Base-by-base conservation (phyloP, 2,797 vertebrate genomes). In the Siniperca scherzeri region DNA sequence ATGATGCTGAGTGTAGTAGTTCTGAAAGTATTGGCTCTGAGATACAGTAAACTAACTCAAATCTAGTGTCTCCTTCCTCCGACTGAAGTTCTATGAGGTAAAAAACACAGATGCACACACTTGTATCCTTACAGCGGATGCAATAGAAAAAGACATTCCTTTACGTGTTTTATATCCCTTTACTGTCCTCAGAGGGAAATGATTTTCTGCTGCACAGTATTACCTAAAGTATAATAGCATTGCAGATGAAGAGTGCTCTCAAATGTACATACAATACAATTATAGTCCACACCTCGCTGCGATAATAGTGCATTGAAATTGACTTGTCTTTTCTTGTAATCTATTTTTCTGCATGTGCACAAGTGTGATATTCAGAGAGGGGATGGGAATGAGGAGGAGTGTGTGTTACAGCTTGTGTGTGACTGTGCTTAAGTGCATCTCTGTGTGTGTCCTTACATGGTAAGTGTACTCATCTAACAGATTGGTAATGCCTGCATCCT, bases 271-370 rank as follows among this genome's bases (percentile, higher is more conserved):
- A 70, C 56, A 64, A 76, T 8, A 76, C 68, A 78, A 70, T 88
- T 76, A 70, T 12, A 70, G 48, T 19, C 11, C 65, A 40, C 59
- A 53, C 33, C 74, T 62, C n/a, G 38, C 53, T 77, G 76, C 1
- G 46, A 78, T 74, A 52, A 80, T 9, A 38, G 19, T 3, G 50
- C 61, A 75, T 30, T 62, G 52, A 67, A 85, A 84, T 74, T 30
- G 79, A 80, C 78, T 82, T 62, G 60, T 74, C 55, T 27, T 62
- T 16, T 7, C 17, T 8, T 59, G n/a, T 77, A 78, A 83, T 85
- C 60, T 57, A 21, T 80, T 86, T 77, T 50, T 46, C 30, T 46
- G 50, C 1, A 4, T 17, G 64, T 33, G 42, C n/a, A 22, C 2
- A 4, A 59, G 46, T 40, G 57, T 36, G 73, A 42, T 40, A 13